phyloP scores from a whole-genome alignment of 2,113 vertebrate species.

The Mugil cephalus region DNA sequence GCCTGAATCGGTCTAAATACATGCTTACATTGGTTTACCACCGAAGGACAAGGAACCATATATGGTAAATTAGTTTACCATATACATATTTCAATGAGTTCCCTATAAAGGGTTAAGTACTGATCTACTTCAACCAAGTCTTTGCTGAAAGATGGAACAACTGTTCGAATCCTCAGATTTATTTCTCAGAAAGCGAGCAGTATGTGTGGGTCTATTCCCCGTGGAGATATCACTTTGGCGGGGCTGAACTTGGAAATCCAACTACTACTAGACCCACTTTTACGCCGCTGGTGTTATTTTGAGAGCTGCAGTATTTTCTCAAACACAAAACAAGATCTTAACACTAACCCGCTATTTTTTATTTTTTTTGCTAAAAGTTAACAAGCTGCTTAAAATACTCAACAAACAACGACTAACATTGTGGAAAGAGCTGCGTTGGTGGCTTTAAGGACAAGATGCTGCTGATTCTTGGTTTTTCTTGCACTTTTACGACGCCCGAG shows the following conservation, averaged over 20 bases:
- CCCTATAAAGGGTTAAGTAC: no score
- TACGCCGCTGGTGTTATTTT: constrained; percentile 1
- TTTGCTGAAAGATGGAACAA: constrained; percentile 56
- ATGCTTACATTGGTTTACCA: no score
- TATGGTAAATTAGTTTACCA: no score
- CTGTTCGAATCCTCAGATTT: constrained; percentile 55
- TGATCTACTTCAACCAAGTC: constrained; percentile 31
- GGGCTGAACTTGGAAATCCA: constrained; percentile 18
- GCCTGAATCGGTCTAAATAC: no score
- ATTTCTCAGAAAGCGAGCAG: constrained; percentile 42
- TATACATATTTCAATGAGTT: no score
- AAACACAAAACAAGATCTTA: constrained; percentile 5
- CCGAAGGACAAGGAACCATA: no score
- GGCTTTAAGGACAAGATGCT: constrained; percentile 6
- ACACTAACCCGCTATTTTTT: not conserved
- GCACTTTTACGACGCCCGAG: constrained; percentile 31
- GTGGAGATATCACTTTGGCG: constrained; percentile 41
- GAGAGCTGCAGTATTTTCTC: constrained; percentile 9
- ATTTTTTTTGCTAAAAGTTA: not conserved
- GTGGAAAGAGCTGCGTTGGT: constrained; percentile 3
- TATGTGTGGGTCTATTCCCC: constrained; percentile 26
- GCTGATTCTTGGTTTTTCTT: constrained; percentile 20
- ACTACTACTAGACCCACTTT: constrained; percentile 36
- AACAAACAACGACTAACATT: constrained; percentile 5
- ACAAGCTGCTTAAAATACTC: not conserved